A percentile compares a stretch with the other conserved stretches of the same genome.
Conservation (phyloP, 2,888 invertebrate genomes). For the Eucriotettix oculatus region DNA sequence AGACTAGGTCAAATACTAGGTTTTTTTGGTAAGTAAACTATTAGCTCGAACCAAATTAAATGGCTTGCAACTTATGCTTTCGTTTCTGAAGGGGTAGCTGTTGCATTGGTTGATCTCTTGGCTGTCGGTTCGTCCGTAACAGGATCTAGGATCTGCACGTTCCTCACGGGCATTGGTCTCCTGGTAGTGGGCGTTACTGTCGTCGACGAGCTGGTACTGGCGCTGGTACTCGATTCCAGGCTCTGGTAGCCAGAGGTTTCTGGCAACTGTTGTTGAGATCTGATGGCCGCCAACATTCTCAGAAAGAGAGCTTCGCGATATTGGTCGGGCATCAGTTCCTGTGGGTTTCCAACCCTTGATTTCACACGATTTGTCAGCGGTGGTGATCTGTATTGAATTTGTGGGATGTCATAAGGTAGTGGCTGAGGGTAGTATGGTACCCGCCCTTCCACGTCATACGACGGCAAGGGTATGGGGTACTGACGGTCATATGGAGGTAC, state of each 20-base stretch:
- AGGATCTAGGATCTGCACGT: conserved; percentile 16
- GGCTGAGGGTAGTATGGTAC: neutral
- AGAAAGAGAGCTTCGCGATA: conserved; percentile 10
- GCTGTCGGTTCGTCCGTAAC: conserved; percentile 7
- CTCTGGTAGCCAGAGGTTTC: neutral
- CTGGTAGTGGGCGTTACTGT: neutral
- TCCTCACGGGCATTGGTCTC: conserved; percentile 12
- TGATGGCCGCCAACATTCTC: conserved; percentile 8
- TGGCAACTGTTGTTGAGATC: conserved; percentile 7
- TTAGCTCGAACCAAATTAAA: no score
- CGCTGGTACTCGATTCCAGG: neutral
- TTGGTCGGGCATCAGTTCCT: conserved; percentile 7
- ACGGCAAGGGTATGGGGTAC: neutral
- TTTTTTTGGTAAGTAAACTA: no score
- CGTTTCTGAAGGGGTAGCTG: neutral
- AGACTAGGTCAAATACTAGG: no score
- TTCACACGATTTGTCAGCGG: neutral
- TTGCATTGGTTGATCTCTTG: conserved; percentile 8
- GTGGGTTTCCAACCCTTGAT: conserved; percentile 1
- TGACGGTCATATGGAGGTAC: neutral
- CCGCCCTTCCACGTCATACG: neutral
- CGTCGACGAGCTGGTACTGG: neutral
- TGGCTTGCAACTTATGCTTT: no score
- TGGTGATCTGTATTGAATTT: neutral
- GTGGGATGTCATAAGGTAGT: neutral